These are phyloP conservation scores for Laupala kohalensis DNA, from an alignment of 1,140 invertebrate genomes.

Conservation along the genomic window DNA sequence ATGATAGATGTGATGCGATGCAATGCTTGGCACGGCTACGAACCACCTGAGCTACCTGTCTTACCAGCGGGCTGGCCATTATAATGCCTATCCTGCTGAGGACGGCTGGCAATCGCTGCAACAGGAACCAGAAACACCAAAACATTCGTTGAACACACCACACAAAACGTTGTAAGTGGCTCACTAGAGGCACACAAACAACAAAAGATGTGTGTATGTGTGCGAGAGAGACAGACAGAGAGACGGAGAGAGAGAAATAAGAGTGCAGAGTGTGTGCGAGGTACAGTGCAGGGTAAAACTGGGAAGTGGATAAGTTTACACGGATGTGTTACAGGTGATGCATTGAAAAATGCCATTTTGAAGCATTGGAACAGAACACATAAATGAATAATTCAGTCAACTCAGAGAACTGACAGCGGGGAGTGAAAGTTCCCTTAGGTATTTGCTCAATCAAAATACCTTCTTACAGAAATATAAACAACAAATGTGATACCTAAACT, in stretches of 20 bases:
- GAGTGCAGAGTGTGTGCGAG: not conserved
- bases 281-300: not conserved
- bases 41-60: constrained; percentile 29
- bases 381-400: too few relatives aligned
- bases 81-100: constrained; percentile 85
- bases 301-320: not conserved
- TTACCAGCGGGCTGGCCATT: constrained; percentile 86
- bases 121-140: constrained; percentile 29
- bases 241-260: not conserved
- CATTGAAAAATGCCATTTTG: too few relatives aligned
- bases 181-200: not conserved
- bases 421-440: too few relatives aligned
- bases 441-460: too few relatives aligned
- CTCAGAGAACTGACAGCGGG: too few relatives aligned
- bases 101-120: constrained; percentile 80
- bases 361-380: too few relatives aligned
- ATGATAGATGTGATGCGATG: constrained; percentile 3
- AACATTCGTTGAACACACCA: constrained; percentile 6
- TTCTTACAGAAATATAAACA: too few relatives aligned
- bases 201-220: not conserved
- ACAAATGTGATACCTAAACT: too few relatives aligned
- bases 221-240: not conserved
- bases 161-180: constrained; percentile 8
- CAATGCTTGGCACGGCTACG: constrained; percentile 3
- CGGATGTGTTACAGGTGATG: too few relatives aligned